A percentile compares a stretch with the other conserved stretches of the same genome.
Conservation (phyloP, 2,797 vertebrate species). For the Crocodylus rhombifer region DNA sequence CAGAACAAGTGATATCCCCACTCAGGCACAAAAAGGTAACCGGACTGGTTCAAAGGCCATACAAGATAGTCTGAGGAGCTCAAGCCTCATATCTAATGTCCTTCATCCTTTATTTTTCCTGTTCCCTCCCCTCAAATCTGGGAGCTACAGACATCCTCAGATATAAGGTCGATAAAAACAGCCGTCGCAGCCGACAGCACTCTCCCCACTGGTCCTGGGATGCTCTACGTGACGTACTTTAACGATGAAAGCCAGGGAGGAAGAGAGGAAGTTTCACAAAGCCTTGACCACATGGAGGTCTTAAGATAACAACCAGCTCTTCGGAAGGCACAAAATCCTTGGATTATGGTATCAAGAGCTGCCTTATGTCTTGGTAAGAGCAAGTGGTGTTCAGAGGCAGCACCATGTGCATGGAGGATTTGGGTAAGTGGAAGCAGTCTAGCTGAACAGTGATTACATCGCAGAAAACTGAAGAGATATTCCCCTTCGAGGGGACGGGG, state of each 20-base stretch:
- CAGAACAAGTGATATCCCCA: neutral
- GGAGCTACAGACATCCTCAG: no score
- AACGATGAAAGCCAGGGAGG: neutral
- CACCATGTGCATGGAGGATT: constrained; percentile 44
- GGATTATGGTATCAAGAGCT: neutral
- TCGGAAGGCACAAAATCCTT: neutral
- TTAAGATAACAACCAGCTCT: neutral
- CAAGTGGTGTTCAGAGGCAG: neutral
- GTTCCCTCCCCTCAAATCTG: no score
- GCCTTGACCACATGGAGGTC: neutral
- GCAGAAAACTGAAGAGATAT: constrained; percentile 39
- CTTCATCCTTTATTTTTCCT: no score
- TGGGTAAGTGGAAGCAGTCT: constrained; percentile 52
- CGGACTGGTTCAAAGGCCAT: neutral
- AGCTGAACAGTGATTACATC: constrained; percentile 37
- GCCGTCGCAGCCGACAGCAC: neutral
- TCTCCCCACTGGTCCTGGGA: neutral
- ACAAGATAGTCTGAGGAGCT: neutral
- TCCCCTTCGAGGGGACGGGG: constrained; percentile 5
- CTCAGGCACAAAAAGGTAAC: neutral
- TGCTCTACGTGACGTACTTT: neutral
- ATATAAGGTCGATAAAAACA: no score
- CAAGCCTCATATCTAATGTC: neutral
- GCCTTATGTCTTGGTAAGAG: neutral
- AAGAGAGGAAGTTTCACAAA: neutral